Percentiles rank a stretch among this genome's conserved stretches.
These are phyloP conservation scores for Epinephelus moara DNA, from an alignment of 2,113 vertebrate species.

Conservation along the genomic window DNA sequence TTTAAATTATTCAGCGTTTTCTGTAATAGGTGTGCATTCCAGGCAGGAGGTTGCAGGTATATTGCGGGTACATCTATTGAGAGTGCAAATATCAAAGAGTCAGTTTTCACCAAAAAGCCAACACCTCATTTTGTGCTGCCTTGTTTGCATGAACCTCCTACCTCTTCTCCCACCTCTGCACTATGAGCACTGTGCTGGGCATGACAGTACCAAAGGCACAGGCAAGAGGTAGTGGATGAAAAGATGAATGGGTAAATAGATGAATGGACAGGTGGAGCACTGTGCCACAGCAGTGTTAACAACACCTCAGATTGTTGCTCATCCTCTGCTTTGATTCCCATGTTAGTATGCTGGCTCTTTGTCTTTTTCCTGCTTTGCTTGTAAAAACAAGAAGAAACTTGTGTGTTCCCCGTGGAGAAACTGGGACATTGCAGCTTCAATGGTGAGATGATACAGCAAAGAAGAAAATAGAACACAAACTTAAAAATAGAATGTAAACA, in stretches of 20 bases:
- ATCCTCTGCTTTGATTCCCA: background rate
- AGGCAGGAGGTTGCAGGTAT: too few species aligned
- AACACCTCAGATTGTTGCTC: background rate
- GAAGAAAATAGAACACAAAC: slow-evolving; percentile 1
- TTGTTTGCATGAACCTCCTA: too few species aligned
- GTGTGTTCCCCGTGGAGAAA: background rate
- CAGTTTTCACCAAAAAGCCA: too few species aligned
- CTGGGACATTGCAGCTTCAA: background rate
- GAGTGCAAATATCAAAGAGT: too few species aligned
- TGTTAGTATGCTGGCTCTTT: background rate
- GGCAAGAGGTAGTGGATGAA: background rate
- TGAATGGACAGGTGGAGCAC: background rate
- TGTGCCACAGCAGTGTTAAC: background rate
- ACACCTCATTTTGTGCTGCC: too few species aligned
- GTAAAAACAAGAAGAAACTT: background rate
- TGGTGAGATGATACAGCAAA: slow-evolving; percentile 13
- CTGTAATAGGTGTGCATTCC: too few species aligned
- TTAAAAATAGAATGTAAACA: slow-evolving; percentile 24
- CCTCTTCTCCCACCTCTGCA: too few species aligned
- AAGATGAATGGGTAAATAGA: too few species aligned
- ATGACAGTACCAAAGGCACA: background rate
- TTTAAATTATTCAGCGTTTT: too few species aligned
- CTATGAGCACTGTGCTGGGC: too few species aligned
- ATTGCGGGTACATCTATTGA: too few species aligned
- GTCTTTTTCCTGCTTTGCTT: background rate